Conservation (phyloP, 2,888 invertebrate genomes). For the Spisula subtruncata region DNA sequence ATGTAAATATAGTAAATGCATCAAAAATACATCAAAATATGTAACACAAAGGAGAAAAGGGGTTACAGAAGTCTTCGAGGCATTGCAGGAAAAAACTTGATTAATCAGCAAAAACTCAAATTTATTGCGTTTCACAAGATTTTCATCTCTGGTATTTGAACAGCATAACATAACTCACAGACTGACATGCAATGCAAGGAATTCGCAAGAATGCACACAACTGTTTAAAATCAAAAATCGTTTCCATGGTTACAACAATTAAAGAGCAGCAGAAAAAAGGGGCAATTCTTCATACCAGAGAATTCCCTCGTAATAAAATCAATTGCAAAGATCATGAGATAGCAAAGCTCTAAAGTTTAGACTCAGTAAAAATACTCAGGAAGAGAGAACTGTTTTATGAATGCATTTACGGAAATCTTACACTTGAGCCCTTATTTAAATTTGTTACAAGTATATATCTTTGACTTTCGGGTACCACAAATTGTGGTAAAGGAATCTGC, state of each 20-base stretch:
- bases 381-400: too few species aligned
- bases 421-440: too few species aligned
- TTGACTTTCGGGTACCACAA: too few species aligned
- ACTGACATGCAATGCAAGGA: constrained; percentile 4
- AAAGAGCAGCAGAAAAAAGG: constrained; percentile 1
- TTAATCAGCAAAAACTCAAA: neutral
- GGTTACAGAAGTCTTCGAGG: neutral
- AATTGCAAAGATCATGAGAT: neutral
- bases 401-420: too few species aligned
- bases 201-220: constrained; percentile 1
- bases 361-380: neutral
- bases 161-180: neutral
- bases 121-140: neutral
- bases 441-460: too few species aligned
- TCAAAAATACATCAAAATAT: too few species aligned
- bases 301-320: constrained; percentile 9
- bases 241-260: constrained; percentile 4
- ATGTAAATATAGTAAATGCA: too few species aligned
- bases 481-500: too few species aligned
- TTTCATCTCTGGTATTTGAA: constrained; percentile 1
- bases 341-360: neutral
- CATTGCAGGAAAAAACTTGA: neutral
- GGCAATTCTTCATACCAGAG: neutral
- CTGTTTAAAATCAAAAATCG: constrained; percentile 10
- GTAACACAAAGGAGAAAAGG: too few species aligned